Conservation (phyloP, 2,797 vertebrate genomes). For the Gambusia yucatana region DNA sequence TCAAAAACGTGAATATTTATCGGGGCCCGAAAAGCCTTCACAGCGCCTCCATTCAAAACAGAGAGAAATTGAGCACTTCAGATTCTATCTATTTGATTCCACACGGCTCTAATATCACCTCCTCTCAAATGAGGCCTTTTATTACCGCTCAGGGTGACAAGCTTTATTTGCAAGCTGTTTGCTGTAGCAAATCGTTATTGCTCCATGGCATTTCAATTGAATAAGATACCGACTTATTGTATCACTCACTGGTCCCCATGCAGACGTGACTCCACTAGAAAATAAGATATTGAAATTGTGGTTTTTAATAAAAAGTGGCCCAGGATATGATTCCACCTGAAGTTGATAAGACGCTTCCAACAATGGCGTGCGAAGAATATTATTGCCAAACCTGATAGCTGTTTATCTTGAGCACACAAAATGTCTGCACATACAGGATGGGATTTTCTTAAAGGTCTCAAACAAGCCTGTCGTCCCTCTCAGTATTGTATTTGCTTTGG, state of each 20-base stretch:
- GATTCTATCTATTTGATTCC: conserved; percentile 78
- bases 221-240: conserved; percentile 78
- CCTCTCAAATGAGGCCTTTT: conserved; percentile 66
- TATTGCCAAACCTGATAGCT: conserved; percentile 43
- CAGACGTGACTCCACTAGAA: conserved; percentile 69
- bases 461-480: conserved; percentile 2
- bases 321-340: conserved; percentile 59
- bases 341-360: conserved; percentile 48
- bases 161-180: conserved; percentile 82
- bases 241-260: conserved; percentile 50
- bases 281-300: conserved; percentile 68
- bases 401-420: conserved; percentile 53
- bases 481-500: background rate
- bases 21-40: conserved; percentile 27
- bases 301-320: conserved; percentile 71
- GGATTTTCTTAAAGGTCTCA: conserved; percentile 23
- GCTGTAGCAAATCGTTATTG: conserved; percentile 79
- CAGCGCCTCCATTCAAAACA: conserved; percentile 31
- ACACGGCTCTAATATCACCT: conserved; percentile 71
- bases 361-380: conserved; percentile 44
- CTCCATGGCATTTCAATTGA: conserved; percentile 77
- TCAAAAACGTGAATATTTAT: conserved; percentile 41
- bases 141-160: conserved; percentile 73
- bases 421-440: conserved; percentile 14
- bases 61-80: conserved; percentile 62